Base-by-base conservation (phyloP, 2,888 invertebrate genomes). In the Lordiphosa fenestrarum region DNA sequence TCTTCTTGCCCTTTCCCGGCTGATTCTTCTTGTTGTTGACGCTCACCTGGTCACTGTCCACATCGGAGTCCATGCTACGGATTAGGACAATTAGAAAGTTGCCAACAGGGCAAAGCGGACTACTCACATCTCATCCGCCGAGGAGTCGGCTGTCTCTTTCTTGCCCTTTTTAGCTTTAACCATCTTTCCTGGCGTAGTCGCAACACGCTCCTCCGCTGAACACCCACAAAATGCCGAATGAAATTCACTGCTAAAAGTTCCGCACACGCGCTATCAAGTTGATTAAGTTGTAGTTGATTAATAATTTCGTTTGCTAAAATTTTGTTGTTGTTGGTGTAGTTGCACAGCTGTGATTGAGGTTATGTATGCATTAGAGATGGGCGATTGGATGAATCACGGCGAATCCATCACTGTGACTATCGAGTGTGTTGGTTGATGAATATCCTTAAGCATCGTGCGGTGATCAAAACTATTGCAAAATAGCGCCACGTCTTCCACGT, bases 121-220 rank as follows among this genome's bases (percentile, higher is more conserved):
- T 15, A 0, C 13, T 92, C 90, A 94, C 94, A 93, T 93, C 84
- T 95, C 94, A 75, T 94, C 94, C 71, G 92, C 94, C 73, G 93
- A 93, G 87, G 86, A 86, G 42, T 76, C 86, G 58, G 67, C 80
- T 23, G 69, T 92, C 90, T 92, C 93, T 91, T 94, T 95, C 91
- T 94, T 94, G 89, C 93, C 93, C 90, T 95, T 95, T 92, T 95
- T 95, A 89, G 94, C 92, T 91, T 95, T 95, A 87, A 94, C 95
- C 95, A 94, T 94, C 88, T 88, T 87, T 86, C 84, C 72, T 80
- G 85, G 66, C 82, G 87, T 80, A 85, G 86, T 76, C 87, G 86
- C 87, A 89, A 85, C 89, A 89, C 89, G 88, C 87, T 89, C 87
- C 83, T 83, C 67, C 77, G 69, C 65, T 72, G 74, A 70, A 66